Evolutionary conservation across 2,888 invertebrate genomes (phyloP).

Genomic region (Trichacis sp.): DNA sequence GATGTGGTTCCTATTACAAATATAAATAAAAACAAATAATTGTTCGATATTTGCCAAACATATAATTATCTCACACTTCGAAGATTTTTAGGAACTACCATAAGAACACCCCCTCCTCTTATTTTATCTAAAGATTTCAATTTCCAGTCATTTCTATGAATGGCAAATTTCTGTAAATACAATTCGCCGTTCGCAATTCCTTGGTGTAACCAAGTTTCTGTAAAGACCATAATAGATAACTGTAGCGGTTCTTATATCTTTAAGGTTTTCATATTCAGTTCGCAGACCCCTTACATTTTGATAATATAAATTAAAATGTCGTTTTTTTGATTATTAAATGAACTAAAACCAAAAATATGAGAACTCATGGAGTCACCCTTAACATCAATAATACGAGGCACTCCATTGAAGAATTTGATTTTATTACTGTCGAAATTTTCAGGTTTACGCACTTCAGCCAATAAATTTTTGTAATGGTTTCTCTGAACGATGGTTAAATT

Average conservation of each 20-base stretch:
- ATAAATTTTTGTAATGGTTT: neutral
- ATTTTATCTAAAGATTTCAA: neutral
- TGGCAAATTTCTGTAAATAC: neutral
- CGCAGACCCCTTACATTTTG: neutral
- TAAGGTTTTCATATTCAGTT: neutral
- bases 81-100: neutral
- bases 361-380: neutral
- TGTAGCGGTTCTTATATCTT: neutral
- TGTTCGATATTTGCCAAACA: neutral
- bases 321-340: neutral
- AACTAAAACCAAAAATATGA: neutral
- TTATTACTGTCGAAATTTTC: neutral
- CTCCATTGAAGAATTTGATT: conserved; percentile 1
- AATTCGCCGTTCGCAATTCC: conserved; percentile 1
- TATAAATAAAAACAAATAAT: neutral
- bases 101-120: neutral
- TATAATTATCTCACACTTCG: neutral
- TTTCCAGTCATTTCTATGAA: neutral
- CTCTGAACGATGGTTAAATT: neutral
- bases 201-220: neutral
- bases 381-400: conserved; percentile 3
- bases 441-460: conserved; percentile 1
- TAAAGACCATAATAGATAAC: neutral
- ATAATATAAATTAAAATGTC: neutral
- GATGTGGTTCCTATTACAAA: neutral